Percentiles rank a stretch among this genome's conserved stretches.
phyloP scores from a whole-genome alignment of 2,797 vertebrate genomes.

The Chrysocyon brachyurus region DNA sequence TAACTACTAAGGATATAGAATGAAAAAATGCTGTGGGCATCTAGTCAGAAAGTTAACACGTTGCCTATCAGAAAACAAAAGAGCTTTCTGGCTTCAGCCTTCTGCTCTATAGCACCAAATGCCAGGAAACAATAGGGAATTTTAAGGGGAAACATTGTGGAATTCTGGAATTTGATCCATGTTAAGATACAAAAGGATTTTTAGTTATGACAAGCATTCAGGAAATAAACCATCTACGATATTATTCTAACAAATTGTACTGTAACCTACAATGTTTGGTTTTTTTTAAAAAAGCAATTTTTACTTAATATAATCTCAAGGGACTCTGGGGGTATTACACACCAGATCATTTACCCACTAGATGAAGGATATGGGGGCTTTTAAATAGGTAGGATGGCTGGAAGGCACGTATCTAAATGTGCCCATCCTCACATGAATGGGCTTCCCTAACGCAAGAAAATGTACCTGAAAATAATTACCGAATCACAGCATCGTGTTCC shows the following conservation, averaged over 20 bases:
- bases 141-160: not conserved
- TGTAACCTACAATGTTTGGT: not conserved
- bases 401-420: not conserved
- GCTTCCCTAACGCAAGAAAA: not conserved
- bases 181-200: not conserved
- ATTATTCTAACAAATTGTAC: not conserved
- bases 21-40: not conserved
- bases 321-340: not conserved
- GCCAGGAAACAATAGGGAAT: not conserved
- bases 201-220: slow-evolving; percentile 23
- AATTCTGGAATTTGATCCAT: not conserved
- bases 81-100: not conserved
- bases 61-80: not conserved
- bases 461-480: not conserved
- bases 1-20: not conserved
- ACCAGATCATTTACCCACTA: not conserved
- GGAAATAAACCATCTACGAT: not conserved
- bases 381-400: not conserved
- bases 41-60: not conserved
- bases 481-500: not conserved
- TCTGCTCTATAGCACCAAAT: not conserved
- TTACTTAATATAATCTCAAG: slow-evolving; percentile 47
- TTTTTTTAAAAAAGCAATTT: not conserved
- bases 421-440: not conserved
- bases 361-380: not conserved